Percentiles rank a stretch among this genome's conserved stretches.
Evolutionary conservation across 2,797 vertebrate species (phyloP).

Genomic region (Muscicapa comitata): DNA sequence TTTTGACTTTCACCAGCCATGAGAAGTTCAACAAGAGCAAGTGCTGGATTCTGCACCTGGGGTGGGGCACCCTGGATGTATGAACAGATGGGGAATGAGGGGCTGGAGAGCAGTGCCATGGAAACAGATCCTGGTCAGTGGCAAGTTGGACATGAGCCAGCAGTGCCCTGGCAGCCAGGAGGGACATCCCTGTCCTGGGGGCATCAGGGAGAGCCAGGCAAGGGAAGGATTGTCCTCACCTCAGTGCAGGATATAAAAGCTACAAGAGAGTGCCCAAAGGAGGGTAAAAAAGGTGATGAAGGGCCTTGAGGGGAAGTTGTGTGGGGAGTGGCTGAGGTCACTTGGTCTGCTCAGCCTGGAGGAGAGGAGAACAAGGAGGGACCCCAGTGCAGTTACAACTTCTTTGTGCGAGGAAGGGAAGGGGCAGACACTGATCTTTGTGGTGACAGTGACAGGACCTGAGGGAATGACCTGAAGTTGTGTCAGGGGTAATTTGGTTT

Average conservation of each 20-base stretch:
- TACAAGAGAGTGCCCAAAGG: background rate
- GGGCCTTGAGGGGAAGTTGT: fast-evolving
- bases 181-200: background rate
- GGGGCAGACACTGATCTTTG: background rate
- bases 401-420: fast-evolving
- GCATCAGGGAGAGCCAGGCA: fast-evolving
- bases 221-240: background rate
- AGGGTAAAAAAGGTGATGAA: fast-evolving
- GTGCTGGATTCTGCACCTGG: background rate
- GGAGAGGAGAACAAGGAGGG: background rate
- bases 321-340: background rate
- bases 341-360: background rate
- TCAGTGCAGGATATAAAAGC: background rate
- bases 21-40: background rate
- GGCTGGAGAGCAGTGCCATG: fast-evolving
- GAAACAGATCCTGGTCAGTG: fast-evolving
- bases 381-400: background rate
- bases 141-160: fast-evolving
- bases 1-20: background rate
- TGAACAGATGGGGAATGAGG: fast-evolving
- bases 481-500: background rate
- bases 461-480: background rate
- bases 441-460: background rate
- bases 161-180: background rate
- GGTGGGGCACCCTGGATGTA: fast-evolving